Evolutionary conservation across 2,113 vertebrate species (phyloP).

Genomic region (Acrocephalus arundinaceus): DNA sequence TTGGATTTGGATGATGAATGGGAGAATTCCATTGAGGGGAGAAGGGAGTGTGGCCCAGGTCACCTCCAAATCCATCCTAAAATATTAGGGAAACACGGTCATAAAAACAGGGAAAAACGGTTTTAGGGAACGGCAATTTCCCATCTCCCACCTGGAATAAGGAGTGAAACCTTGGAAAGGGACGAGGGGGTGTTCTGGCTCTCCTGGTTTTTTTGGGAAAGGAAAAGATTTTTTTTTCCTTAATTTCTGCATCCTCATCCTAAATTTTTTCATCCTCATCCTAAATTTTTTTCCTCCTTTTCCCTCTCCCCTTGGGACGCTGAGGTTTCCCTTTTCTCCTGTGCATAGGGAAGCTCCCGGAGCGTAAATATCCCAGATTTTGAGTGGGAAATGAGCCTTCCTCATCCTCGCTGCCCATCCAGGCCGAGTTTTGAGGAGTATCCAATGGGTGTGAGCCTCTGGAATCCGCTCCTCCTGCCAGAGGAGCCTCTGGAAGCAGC

Average conservation of each 20-base stretch:
- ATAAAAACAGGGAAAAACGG: fast-evolving
- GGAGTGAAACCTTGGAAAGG: too few relatives aligned
- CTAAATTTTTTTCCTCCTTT: not conserved
- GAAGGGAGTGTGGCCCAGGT: not conserved
- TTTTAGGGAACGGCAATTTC: fast-evolving
- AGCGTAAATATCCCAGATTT: not conserved
- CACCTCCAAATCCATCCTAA: not conserved
- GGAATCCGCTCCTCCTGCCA: not conserved
- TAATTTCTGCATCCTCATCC: fast-evolving
- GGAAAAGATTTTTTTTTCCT: fast-evolving
- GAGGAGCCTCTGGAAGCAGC: not conserved
- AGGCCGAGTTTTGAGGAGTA: not conserved
- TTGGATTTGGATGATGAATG: fast-evolving
- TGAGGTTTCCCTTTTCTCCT: not conserved
- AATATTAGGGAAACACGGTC: fast-evolving
- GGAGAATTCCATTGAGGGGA: not conserved
- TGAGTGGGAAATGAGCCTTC: not conserved
- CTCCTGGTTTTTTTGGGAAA: not conserved
- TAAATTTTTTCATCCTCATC: not conserved
- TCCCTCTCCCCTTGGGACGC: fast-evolving
- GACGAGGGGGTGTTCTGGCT: fast-evolving
- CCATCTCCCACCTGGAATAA: not conserved
- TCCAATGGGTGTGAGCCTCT: not conserved
- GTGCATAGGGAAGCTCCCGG: fast-evolving
- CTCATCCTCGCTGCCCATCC: not conserved